Conservation (phyloP, 1,140 invertebrate species). For the Scaptomyza graminum region DNA sequence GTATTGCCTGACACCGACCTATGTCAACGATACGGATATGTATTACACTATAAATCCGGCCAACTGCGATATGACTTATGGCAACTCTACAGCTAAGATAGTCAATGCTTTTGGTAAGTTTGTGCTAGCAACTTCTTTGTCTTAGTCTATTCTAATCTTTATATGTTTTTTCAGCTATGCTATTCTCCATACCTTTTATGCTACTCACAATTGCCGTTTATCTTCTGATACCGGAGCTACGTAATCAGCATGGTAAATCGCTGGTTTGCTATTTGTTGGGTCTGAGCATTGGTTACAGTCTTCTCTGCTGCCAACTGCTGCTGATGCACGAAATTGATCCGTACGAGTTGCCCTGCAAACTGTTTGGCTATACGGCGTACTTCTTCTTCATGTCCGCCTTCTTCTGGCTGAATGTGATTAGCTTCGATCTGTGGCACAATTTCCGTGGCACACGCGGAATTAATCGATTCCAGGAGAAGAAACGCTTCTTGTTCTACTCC, state of each 20-base stretch:
- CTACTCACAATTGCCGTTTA: constrained; percentile 89
- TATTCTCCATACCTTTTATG: constrained; percentile 89
- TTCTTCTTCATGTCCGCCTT: constrained; percentile 90
- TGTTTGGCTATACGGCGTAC: constrained; percentile 86
- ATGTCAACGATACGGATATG: constrained; percentile 57
- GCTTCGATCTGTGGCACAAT: constrained; percentile 90
- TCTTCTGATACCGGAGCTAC: constrained; percentile 87
- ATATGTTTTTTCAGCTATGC: constrained; percentile 85
- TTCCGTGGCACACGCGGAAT: constrained; percentile 86
- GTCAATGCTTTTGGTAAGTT: constrained; percentile 73
- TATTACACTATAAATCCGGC: constrained; percentile 67
- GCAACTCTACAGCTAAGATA: constrained; percentile 64
- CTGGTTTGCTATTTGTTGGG: constrained; percentile 89
- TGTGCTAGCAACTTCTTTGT: neutral
- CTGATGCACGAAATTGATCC: constrained; percentile 69
- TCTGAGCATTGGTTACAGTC: constrained; percentile 86
- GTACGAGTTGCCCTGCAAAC: constrained; percentile 42
- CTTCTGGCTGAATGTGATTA: constrained; percentile 91
- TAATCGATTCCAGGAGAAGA: constrained; percentile 84
- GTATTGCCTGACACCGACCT: constrained; percentile 64
- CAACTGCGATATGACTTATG: constrained; percentile 60
- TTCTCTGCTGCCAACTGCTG: constrained; percentile 85
- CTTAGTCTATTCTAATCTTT: neutral
- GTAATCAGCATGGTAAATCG: constrained; percentile 90
- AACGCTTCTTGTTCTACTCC: constrained; percentile 88